Base-by-base conservation (phyloP, 1,140 invertebrate genomes). In the Papilio dardanus region DNA sequence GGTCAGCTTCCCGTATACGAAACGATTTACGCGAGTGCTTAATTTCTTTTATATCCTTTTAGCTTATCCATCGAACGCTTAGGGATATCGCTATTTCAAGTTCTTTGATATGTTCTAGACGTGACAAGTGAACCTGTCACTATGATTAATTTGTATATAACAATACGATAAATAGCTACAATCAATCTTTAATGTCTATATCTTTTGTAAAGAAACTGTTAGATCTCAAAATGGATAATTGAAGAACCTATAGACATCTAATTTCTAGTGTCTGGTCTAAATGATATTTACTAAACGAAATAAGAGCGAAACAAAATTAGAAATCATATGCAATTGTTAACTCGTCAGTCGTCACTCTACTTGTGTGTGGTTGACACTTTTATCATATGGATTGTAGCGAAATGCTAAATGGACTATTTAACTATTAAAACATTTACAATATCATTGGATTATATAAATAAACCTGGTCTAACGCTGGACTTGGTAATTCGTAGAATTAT, bases 401-500 rank as follows among this genome's bases (percentile, higher is more conserved):
- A 54, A 40, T 37, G 21, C 35, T 37, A 19, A 35, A 68, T 37
- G 33, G 10, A 40, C 24, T 71, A 71, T 71, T 54, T 54, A 31
- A 71, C 6, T 71, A 71, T 54, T 30, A 30, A 71, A 71, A 33
- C 6, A 12, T 24, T 71, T 4, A 71, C 42, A 71, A 16, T 54
- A 33, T 19, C 28, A n/a, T 71, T n/a, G 10, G 21, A 54, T 28
- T 28, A 71, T 28, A 54, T 69, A 69, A 69, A 42, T 69, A 69
- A 69, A 42, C 46, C 21, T 69, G 21, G 35, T 24, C 67, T 19
- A 71, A 71, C 37, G n/a, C 30, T 30, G 46, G 71, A 73, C 8
- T 58, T 58, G 21, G 71, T 73, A 50, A 33, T 73, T 58, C 46
- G 8, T 54, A 19, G 46, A 73, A 73, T 73, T 73, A 73, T 73